Percentiles rank a stretch among this genome's conserved stretches.
phyloP scores from a whole-genome alignment of 1,140 invertebrate genomes.

The Cyphomyrmex costatus region DNA sequence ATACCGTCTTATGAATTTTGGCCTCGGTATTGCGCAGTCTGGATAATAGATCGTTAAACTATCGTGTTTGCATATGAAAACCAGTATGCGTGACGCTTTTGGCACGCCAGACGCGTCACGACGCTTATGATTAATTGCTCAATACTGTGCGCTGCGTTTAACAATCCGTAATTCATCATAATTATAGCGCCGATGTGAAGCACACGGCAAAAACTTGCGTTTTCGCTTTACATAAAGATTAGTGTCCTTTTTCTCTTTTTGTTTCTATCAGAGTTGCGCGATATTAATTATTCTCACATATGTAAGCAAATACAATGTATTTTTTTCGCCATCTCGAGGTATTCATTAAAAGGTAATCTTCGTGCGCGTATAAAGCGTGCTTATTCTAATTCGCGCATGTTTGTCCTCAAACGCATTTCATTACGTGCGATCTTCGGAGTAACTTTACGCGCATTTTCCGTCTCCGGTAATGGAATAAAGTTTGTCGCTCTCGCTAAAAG shows the following conservation, averaged over 20 bases:
- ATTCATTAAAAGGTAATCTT: not conserved
- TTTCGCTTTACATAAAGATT: conserved; percentile 28
- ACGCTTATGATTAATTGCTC: conserved; percentile 48
- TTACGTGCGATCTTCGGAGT: conserved; percentile 46
- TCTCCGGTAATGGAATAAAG: conserved; percentile 60
- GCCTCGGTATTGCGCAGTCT: conserved; percentile 13
- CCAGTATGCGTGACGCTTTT: conserved; percentile 32
- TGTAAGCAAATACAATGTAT: not conserved
- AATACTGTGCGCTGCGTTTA: conserved; percentile 40
- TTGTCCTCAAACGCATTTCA: conserved; percentile 61
- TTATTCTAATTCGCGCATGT: conserved; percentile 33
- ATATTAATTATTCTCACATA: not conserved
- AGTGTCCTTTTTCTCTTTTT: not conserved
- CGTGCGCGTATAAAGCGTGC: not conserved
- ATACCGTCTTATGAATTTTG: conserved; percentile 50
- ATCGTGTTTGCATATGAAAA: conserved; percentile 13
- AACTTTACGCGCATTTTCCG: conserved; percentile 50
- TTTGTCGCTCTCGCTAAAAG: conserved; percentile 60
- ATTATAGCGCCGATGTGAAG: conserved; percentile 36
- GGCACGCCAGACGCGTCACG: conserved; percentile 24
- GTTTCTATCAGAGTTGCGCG: not conserved
- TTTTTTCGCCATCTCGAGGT: not conserved
- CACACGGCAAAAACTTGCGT: conserved; percentile 18
- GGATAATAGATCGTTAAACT: conserved; percentile 58
- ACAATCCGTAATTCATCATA: conserved; percentile 60